Conservation (phyloP, 2,797 vertebrate genomes). For the Pangasius krempfi region DNA sequence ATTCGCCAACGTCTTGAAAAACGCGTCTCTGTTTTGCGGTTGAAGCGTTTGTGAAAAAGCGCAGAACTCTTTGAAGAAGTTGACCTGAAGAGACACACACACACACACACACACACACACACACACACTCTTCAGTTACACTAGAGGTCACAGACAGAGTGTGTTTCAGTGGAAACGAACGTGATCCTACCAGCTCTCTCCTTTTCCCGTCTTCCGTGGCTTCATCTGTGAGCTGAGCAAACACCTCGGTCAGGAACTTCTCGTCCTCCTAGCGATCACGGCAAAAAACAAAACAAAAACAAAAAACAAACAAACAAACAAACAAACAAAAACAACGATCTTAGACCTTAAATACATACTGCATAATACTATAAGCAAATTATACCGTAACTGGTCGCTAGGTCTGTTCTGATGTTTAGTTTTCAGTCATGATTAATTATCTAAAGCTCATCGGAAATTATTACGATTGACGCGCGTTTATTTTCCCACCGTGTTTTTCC, state of each 20-base stretch:
- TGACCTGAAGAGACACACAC: constrained; percentile 70
- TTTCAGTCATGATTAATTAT: not conserved
- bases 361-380: not conserved
- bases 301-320: too few relatives aligned
- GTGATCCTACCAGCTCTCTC: constrained; percentile 84
- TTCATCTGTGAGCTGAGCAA: constrained; percentile 98
- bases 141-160: not conserved
- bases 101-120: not conserved
- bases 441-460: not conserved
- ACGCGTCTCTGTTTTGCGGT: constrained; percentile 83
- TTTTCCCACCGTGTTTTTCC: not conserved
- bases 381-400: not conserved
- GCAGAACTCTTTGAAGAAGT: constrained; percentile 87
- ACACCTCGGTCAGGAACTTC: constrained; percentile 97
- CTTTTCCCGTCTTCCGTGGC: constrained; percentile 94
- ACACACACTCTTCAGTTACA: not conserved
- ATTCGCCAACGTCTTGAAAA: constrained; percentile 85
- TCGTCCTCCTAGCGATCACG: constrained; percentile 87
- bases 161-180: not conserved
- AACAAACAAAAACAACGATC: not conserved
- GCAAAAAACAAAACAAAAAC: not conserved
- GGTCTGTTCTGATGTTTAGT: not conserved
- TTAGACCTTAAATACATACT: not conserved
- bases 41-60: constrained; percentile 84
- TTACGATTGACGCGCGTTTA: too few relatives aligned